phyloP scores from a whole-genome alignment of 2,888 invertebrate species.

The Apamea epomidion region DNA sequence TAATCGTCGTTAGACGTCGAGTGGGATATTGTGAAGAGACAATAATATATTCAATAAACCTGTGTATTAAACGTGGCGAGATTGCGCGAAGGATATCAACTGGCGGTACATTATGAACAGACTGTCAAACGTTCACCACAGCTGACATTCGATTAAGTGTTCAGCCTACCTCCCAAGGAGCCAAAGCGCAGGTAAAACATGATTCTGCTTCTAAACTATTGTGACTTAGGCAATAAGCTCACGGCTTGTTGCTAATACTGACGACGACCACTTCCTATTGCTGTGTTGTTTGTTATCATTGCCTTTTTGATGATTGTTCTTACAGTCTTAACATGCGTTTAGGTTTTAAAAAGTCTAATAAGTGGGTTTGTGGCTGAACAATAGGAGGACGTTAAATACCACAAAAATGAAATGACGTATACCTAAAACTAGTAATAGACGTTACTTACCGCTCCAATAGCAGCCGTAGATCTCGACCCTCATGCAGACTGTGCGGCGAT shows the following conservation, averaged over 20 bases:
- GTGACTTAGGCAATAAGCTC: conserved; percentile 17
- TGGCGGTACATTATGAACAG: conserved; percentile 48
- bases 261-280: conserved; percentile 18
- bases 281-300: background rate
- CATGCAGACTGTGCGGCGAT: conserved; percentile 97
- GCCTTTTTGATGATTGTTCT: too few species aligned
- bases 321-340: background rate
- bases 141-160: conserved; percentile 57
- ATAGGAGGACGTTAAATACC: background rate
- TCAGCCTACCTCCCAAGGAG: conserved; percentile 32
- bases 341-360: background rate
- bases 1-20: conserved; percentile 18
- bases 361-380: too few species aligned
- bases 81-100: conserved; percentile 20
- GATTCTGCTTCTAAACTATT: conserved; percentile 39
- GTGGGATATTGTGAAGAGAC: conserved; percentile 11
- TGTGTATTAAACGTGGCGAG: conserved; percentile 3
- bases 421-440: background rate
- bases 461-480: conserved; percentile 97
- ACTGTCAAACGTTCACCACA: conserved; percentile 47
- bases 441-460: conserved; percentile 92
- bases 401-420: background rate
- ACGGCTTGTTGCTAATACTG: conserved; percentile 20
- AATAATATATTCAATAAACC: conserved; percentile 38
- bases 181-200: conserved; percentile 24